Evolutionary conservation across 2,797 vertebrate species (phyloP).

Genomic region (Luscinia megarhynchos): DNA sequence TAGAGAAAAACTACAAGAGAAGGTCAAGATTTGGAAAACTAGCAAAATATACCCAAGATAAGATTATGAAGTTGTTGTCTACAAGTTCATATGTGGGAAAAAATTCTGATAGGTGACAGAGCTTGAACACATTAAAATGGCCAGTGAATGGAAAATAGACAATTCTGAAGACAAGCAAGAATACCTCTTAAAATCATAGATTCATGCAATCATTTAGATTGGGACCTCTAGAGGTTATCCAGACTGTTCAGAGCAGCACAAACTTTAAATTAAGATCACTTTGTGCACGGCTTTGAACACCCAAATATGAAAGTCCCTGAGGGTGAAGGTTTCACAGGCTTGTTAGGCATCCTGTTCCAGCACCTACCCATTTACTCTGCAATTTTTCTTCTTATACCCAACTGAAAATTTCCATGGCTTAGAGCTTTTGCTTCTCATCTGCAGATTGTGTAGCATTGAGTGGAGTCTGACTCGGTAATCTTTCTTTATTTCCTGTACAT

Average conservation of each 20-base stretch:
- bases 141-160: neutral
- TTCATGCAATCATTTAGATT: neutral
- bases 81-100: neutral
- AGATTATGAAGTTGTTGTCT: neutral
- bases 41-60: neutral
- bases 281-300: neutral
- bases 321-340: neutral
- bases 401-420: neutral
- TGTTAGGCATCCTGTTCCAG: neutral
- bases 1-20: neutral
- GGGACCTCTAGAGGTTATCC: neutral
- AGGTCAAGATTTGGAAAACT: neutral
- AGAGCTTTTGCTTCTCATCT: neutral
- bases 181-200: neutral
- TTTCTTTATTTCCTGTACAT: neutral
- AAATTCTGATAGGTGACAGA: neutral
- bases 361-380: neutral
- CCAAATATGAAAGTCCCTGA: neutral
- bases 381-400: neutral
- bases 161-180: neutral
- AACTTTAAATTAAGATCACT: neutral
- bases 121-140: neutral
- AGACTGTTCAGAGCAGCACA: neutral
- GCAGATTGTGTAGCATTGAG: accelerated
- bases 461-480: accelerated